Evolutionary conservation across 2,888 invertebrate genomes (phyloP).

Genomic region (Dynastes tityus): DNA sequence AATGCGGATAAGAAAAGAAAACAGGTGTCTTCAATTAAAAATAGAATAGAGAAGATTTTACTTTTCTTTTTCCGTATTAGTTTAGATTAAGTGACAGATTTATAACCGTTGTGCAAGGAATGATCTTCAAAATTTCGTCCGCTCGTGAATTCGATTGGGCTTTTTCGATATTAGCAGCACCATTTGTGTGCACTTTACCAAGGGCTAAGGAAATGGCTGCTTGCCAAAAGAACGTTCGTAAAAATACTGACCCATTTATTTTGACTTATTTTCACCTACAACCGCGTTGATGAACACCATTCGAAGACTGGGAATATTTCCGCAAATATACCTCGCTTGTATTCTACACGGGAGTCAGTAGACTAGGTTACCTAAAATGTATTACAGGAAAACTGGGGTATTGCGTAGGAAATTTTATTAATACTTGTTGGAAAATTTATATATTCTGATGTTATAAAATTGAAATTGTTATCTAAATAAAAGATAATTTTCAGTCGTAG

Average conservation of each 20-base stretch:
- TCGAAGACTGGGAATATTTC: conserved; percentile 21
- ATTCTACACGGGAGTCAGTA: neutral
- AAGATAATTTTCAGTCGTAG: too few species aligned
- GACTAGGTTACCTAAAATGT: neutral
- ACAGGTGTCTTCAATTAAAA: conserved; percentile 29
- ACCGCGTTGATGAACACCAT: conserved; percentile 1
- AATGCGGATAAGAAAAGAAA: conserved; percentile 10
- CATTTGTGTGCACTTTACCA: conserved; percentile 49
- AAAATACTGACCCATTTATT: conserved; percentile 47
- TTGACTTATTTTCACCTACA: conserved; percentile 34
- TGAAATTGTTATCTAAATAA: too few species aligned
- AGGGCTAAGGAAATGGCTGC: conserved; percentile 51
- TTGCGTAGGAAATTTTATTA: neutral
- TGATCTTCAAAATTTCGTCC: conserved; percentile 11
- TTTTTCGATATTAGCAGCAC: conserved; percentile 6
- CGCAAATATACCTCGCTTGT: conserved; percentile 21
- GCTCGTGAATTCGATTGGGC: conserved; percentile 19
- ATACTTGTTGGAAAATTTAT: neutral
- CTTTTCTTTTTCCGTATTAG: conserved; percentile 29
- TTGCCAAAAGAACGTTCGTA: conserved; percentile 51
- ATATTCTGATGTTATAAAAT: too few species aligned
- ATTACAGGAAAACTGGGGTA: neutral
- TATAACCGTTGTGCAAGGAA: neutral
- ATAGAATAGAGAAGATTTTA: conserved; percentile 2
- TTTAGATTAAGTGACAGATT: conserved; percentile 38